Conservation (phyloP, 1,140 invertebrate species). For the Subanguina moxae region DNA sequence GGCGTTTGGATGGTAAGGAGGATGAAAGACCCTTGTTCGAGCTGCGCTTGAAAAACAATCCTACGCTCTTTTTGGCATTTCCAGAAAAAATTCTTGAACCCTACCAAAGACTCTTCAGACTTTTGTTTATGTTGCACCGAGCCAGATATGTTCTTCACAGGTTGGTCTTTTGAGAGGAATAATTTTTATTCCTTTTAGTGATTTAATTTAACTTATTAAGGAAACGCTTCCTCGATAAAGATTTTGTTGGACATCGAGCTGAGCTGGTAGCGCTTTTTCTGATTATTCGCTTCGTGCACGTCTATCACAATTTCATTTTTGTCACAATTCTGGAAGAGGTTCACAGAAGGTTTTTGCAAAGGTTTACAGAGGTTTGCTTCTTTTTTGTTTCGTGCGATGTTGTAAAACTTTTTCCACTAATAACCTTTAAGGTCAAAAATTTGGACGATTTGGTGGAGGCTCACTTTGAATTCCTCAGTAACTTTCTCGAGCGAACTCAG, state of each 20-base stretch:
- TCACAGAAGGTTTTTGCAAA: constrained; percentile 11
- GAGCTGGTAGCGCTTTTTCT: constrained; percentile 15
- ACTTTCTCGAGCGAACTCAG: background rate
- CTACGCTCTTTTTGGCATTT: constrained; percentile 25
- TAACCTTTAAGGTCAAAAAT: constrained; percentile 1
- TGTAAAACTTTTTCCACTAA: background rate
- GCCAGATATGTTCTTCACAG: constrained; percentile 18
- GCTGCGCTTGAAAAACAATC: constrained; percentile 14
- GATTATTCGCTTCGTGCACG: constrained; percentile 19
- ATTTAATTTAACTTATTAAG: background rate
- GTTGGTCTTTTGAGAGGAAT: background rate
- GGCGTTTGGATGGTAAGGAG: background rate
- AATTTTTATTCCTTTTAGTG: background rate
- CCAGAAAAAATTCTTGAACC: constrained; percentile 16
- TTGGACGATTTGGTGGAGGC: background rate
- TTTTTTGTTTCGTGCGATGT: background rate
- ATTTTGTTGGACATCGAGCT: background rate
- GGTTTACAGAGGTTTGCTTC: background rate
- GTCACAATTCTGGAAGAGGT: background rate
- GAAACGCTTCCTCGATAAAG: constrained; percentile 11
- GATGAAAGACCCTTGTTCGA: background rate
- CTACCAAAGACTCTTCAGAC: constrained; percentile 24
- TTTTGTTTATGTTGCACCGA: constrained; percentile 23
- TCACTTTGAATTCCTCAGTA: background rate
- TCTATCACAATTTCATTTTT: constrained; percentile 25